phyloP scores from a whole-genome alignment of 2,888 invertebrate species.

The Drosophila nr. perissopoda region DNA sequence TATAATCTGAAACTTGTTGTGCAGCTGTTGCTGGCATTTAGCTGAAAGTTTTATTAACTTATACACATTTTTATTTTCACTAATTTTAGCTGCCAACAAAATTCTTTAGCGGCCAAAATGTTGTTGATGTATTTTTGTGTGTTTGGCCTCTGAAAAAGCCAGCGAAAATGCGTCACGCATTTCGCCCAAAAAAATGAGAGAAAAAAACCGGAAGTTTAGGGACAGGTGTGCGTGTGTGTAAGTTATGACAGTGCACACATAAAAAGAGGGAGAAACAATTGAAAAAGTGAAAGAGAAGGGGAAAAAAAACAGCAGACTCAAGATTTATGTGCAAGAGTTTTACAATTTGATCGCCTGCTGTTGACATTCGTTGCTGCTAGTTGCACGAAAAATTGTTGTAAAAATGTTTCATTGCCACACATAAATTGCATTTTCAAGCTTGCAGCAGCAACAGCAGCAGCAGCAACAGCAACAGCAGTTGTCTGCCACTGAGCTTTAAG shows the following conservation, averaged over 20 bases:
- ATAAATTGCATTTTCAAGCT: slow-evolving; percentile 61
- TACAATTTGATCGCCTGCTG: slow-evolving; percentile 78
- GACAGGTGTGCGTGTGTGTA: slow-evolving; percentile 33
- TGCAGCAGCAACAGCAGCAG: slow-evolving; percentile 11
- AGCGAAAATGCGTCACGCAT: slow-evolving; percentile 74
- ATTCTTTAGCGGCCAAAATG: slow-evolving; percentile 32
- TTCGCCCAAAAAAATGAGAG: slow-evolving; percentile 35
- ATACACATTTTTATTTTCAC: slow-evolving; percentile 9
- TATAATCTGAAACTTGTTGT: slow-evolving; percentile 9
- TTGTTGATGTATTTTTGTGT: slow-evolving; percentile 36
- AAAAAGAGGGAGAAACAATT: slow-evolving; percentile 28
- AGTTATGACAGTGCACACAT: slow-evolving; percentile 66
- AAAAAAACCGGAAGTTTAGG: slow-evolving; percentile 21
- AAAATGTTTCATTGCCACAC: slow-evolving; percentile 71
- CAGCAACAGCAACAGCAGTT: slow-evolving; percentile 27
- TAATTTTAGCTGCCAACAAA: slow-evolving; percentile 10
- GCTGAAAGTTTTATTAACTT: slow-evolving; percentile 29
- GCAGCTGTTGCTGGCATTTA: slow-evolving; percentile 53
- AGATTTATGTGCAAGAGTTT: slow-evolving; percentile 79
- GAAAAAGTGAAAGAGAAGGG: not conserved
- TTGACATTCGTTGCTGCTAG: slow-evolving; percentile 70
- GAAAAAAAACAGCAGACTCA: slow-evolving; percentile 32
- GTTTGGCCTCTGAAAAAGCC: slow-evolving; percentile 49
- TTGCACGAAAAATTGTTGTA: slow-evolving; percentile 55
- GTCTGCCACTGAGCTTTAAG: slow-evolving; percentile 58